Percentiles rank a stretch among this genome's conserved stretches.
Conservation (phyloP, 2,113 vertebrate species). For the Clarias macrocephalus region DNA sequence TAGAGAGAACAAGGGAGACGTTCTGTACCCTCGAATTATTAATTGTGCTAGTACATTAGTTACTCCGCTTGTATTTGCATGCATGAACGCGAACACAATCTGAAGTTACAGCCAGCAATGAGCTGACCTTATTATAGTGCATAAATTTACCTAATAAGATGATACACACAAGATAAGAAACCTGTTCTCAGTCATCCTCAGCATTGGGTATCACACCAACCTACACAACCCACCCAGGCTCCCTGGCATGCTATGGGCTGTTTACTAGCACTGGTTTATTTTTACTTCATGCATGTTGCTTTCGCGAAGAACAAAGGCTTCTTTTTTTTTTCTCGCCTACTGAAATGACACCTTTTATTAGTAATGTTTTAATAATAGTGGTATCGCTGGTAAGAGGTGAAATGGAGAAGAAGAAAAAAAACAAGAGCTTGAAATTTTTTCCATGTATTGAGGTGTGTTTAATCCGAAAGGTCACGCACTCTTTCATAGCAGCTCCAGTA, state of each 20-base stretch:
- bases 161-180: slow-evolving; percentile 5
- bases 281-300: background rate
- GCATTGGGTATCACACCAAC: slow-evolving; percentile 11
- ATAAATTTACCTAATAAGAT: slow-evolving; percentile 2
- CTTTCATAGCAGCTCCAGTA: background rate
- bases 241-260: background rate
- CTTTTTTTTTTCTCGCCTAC: background rate
- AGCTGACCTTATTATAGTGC: slow-evolving; percentile 1
- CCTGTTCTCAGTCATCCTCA: slow-evolving; percentile 12
- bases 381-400: background rate
- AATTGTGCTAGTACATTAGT: background rate
- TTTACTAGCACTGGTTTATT: slow-evolving; percentile 29
- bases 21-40: background rate
- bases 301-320: background rate
- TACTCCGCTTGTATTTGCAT: background rate
- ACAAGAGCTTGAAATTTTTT: too few species aligned
- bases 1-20: background rate
- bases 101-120: background rate
- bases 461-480: background rate
- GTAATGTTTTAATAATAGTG: background rate
- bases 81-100: background rate
- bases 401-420: background rate
- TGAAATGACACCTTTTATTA: background rate
- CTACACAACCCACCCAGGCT: background rate
- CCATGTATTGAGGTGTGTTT: background rate